These are phyloP conservation scores for Drosophila bifasciata DNA, from an alignment of 1,140 invertebrate species.

Conservation along the genomic window DNA sequence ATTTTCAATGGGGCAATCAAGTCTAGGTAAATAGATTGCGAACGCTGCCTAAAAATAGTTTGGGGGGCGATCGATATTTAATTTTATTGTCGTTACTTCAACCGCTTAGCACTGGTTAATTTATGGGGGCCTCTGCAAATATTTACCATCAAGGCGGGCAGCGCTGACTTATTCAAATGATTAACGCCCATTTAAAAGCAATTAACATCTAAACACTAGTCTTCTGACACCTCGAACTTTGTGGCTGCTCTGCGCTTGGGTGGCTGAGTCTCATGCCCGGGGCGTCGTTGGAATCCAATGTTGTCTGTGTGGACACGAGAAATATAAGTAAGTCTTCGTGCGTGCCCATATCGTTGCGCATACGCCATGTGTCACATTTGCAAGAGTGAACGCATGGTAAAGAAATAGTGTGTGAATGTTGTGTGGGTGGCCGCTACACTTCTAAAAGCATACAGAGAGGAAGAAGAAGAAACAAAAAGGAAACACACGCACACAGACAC, in stretches of 20 bases:
- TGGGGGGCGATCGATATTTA: constrained; percentile 35
- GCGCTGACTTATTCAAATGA: constrained; percentile 35
- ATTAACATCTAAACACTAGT: constrained; percentile 36
- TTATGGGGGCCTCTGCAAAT: constrained; percentile 35
- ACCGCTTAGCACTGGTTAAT: constrained; percentile 31
- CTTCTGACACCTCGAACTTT: constrained; percentile 16
- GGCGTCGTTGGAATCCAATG: too few relatives aligned
- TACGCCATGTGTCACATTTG: constrained; percentile 59
- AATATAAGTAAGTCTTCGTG: background rate
- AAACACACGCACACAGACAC: constrained; percentile 1
- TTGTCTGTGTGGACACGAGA: too few relatives aligned
- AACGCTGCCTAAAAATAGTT: constrained; percentile 27
- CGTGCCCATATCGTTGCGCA: constrained; percentile 49
- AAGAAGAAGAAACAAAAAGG: constrained; percentile 13
- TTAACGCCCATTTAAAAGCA: constrained; percentile 49
- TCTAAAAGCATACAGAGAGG: constrained; percentile 2
- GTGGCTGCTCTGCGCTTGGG: background rate
- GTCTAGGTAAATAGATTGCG: constrained; percentile 14
- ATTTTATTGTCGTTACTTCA: constrained; percentile 29
- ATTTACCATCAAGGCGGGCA: constrained; percentile 35
- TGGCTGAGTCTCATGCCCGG: constrained; percentile 19
- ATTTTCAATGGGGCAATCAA: constrained; percentile 51
- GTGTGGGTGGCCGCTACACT: constrained; percentile 4
- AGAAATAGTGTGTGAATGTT: too few relatives aligned
- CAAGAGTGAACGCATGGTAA: background rate